These are phyloP conservation scores for Sardina pilchardus DNA, from an alignment of 2,113 vertebrate species.

Conservation along the genomic window DNA sequence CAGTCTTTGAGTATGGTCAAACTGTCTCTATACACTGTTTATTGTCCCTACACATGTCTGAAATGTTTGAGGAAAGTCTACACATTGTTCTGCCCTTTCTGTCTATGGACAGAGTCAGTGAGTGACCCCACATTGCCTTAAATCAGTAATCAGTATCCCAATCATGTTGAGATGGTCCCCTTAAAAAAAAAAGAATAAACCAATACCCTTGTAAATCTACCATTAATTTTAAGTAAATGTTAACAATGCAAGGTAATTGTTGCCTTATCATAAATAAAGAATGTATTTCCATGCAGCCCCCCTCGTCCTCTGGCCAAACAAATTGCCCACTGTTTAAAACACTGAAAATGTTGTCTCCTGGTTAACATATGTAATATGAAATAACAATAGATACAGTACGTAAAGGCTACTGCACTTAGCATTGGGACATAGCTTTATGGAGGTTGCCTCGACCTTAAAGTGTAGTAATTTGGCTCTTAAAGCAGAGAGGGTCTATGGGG, in stretches of 20 bases:
- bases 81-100: no score
- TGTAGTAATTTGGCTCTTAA: background rate
- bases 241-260: background rate
- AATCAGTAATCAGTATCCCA: no score
- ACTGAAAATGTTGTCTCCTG: background rate
- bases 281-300: no score
- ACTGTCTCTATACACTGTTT: background rate
- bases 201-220: no score
- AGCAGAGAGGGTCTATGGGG: background rate
- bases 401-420: slow-evolving; percentile 19
- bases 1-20: background rate
- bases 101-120: no score
- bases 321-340: background rate
- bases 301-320: background rate
- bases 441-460: slow-evolving; percentile 8
- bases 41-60: no score
- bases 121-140: no score
- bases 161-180: no score
- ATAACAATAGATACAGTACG: background rate
- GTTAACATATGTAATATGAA: background rate
- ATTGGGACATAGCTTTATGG: slow-evolving; percentile 22
- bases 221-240: background rate
- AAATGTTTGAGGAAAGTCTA: no score
- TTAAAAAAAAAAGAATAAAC: no score
- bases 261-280: background rate